Evolutionary conservation across 2,113 vertebrate species (phyloP).

Genomic region (Ptychochromis oligacanthus): DNA sequence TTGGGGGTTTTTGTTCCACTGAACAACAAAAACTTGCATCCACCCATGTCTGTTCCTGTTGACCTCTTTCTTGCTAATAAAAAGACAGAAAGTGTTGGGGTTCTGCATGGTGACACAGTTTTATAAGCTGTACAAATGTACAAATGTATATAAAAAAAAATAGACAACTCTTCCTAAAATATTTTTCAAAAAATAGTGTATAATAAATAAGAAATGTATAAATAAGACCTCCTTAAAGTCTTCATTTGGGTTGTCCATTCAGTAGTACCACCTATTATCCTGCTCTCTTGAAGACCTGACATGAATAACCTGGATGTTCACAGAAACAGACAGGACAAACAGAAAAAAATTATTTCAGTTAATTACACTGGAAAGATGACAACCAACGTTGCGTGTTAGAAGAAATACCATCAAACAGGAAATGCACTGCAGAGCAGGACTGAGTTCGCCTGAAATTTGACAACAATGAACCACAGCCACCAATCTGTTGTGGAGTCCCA

Average conservation of each 20-base stretch:
- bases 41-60: not conserved
- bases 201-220: not conserved
- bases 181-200: too few relatives aligned
- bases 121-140: not conserved
- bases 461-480: not conserved
- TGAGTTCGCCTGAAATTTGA: not conserved
- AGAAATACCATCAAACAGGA: slow-evolving; percentile 19
- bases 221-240: not conserved
- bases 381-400: not conserved
- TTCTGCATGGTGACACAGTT: not conserved
- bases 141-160: not conserved
- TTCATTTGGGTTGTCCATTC: not conserved
- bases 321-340: not conserved
- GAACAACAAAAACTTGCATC: not conserved
- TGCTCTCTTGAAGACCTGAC: not conserved
- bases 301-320: slow-evolving; percentile 32
- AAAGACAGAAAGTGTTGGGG: not conserved
- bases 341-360: not conserved
- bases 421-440: not conserved
- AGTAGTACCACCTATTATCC: not conserved
- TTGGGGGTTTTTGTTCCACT: not conserved
- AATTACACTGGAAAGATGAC: not conserved
- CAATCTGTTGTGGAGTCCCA: not conserved
- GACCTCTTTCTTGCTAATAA: not conserved
- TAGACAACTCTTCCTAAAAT: too few relatives aligned